A percentile compares a stretch with the other conserved stretches of the same genome.
These are phyloP conservation scores for Poeciliopsis turrubarensis DNA, from an alignment of 2,113 vertebrate genomes.

Conservation along the genomic window DNA sequence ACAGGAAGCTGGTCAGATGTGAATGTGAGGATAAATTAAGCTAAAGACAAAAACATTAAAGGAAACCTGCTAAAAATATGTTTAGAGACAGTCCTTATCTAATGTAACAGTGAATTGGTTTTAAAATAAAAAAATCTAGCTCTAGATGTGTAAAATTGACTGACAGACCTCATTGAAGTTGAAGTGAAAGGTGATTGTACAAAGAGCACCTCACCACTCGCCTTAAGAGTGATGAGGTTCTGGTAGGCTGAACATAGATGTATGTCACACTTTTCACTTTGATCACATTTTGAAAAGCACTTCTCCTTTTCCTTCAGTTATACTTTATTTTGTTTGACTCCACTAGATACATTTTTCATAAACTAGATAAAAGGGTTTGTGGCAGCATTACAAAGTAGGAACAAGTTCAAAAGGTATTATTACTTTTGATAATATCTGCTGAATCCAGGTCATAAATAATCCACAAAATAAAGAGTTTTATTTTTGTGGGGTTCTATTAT, in stretches of 20 bases:
- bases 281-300: neutral
- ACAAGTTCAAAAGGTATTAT: too few relatives aligned
- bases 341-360: neutral
- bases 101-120: neutral
- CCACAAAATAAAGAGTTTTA: neutral
- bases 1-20: too few relatives aligned
- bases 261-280: neutral
- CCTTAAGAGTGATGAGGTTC: too few relatives aligned
- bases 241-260: neutral
- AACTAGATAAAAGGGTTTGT: neutral
- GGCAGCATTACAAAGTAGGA: too few relatives aligned
- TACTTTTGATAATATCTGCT: neutral
- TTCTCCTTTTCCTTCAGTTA: neutral
- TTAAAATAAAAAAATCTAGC: too few relatives aligned
- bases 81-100: neutral
- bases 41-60: neutral
- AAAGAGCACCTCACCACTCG: neutral
- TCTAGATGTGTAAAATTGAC: neutral
- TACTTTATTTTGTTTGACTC: neutral
- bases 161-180: neutral
- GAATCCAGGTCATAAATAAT: neutral
- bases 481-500: neutral
- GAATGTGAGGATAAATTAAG: too few relatives aligned
- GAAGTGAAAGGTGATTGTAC: neutral
- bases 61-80: too few relatives aligned